Evolutionary conservation across 2,888 invertebrate species (phyloP), one percentile per base, ranked within the genome.

Genomic region (Unio delphinus): DNA sequence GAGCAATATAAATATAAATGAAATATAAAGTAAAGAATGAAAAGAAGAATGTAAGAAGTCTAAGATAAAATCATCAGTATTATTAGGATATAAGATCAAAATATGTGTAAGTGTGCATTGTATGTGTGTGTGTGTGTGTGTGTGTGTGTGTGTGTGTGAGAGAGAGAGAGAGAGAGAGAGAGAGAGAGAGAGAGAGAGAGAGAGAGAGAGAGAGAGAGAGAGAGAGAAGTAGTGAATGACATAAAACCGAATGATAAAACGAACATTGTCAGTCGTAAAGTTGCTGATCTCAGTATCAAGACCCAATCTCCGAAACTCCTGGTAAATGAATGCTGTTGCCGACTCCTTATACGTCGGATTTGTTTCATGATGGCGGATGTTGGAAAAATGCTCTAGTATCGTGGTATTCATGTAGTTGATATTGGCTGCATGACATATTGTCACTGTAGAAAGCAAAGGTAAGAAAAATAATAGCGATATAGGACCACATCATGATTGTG

Each of bases 231-330:
- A 15, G 26, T n/a, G 26, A 23, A 11, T n/a, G 58, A 58, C 58
- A 58, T 58, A 58, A 58, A 58, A n/a, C n/a, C 65, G 26, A 60
- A 58, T 55, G 8, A 11, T 34, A 11, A 55, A n/a, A 26, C 66
- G 60, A 17, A 71, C 71, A 26, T 26, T 57, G 20, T 20, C 8
- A 30, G 57, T 64, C 11, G 60, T 30, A 58, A 76, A 76, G 11
- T 66, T 65, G 18, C 73, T 72, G 54, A 67, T 73, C 34, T 65
- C 68, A 17, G 73, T 70, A 28, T 66, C 60, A 54, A 76, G 58
- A 23, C 76, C 73, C 59, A 64, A 71, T 30, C 67, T 55, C 54
- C 20, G 61, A 56, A 76, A 76, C 56, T 76, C 76, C 5, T 72
- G 55, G 62, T 61, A 57, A 18, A 76, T 72, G 55, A 63, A 74